Percentiles rank a stretch among this genome's conserved stretches.
Conservation (phyloP, 2,113 vertebrate species). For the Corythornis cristatus region DNA sequence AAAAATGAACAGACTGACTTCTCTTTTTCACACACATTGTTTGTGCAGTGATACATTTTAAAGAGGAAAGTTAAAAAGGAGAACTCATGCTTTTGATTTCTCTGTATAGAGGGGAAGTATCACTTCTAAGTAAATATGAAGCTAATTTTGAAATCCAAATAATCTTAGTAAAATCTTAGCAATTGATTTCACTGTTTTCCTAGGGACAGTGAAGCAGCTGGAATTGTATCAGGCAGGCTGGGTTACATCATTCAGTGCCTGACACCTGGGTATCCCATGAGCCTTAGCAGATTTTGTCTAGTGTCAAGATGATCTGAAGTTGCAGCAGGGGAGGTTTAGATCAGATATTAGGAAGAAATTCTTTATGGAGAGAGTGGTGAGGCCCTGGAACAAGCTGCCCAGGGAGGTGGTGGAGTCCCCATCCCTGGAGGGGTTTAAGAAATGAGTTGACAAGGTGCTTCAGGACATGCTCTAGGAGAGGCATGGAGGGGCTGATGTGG, state of each 20-base stretch:
- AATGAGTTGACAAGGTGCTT: too few species aligned
- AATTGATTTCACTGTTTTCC: background rate
- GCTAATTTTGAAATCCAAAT: slow-evolving; percentile 8
- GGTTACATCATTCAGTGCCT: background rate
- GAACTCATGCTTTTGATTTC: slow-evolving; percentile 70
- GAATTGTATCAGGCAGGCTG: background rate
- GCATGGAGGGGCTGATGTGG: too few species aligned
- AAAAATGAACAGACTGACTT: background rate
- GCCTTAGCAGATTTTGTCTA: background rate
- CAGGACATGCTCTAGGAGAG: too few species aligned
- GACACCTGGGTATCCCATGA: background rate
- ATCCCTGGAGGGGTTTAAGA: too few species aligned
- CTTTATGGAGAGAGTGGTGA: too few species aligned
- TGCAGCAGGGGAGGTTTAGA: too few species aligned
- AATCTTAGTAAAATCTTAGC: background rate
- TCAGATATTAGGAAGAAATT: too few species aligned
- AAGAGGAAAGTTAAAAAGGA: slow-evolving; percentile 69
- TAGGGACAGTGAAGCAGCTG: background rate
- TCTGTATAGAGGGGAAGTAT: slow-evolving; percentile 69
- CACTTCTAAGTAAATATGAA: slow-evolving; percentile 32
- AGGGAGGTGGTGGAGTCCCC: too few species aligned
- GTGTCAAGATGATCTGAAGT: background rate
- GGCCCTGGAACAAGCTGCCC: too few species aligned
- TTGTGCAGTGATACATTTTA: slow-evolving; percentile 4
- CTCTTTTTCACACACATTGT: slow-evolving; percentile 58